Percentiles rank a stretch among this genome's conserved stretches.
Evolutionary conservation across 2,888 invertebrate species (phyloP).

Genomic region (Cataglyphis rosenhaueri): DNA sequence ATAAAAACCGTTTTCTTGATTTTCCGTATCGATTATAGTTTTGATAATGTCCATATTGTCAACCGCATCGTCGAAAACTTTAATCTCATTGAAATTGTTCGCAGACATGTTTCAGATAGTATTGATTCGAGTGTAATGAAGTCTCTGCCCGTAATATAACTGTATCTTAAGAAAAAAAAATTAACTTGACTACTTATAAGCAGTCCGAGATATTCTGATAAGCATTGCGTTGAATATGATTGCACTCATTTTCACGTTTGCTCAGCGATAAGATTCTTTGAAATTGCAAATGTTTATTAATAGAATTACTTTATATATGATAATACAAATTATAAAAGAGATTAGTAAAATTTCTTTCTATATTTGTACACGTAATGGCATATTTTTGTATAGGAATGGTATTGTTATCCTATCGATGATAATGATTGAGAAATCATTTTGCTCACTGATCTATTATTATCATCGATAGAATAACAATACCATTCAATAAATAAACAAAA

Average conservation of each 20-base stretch:
- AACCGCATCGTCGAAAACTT: constrained; percentile 74
- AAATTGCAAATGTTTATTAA: not conserved
- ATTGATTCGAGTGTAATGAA: not conserved
- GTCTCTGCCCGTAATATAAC: not conserved
- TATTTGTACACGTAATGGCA: no score
- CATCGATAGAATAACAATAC: not conserved
- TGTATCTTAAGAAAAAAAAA: not conserved
- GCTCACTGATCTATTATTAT: not conserved
- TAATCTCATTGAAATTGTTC: constrained; percentile 70
- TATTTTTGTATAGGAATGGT: no score
- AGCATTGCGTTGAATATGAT: constrained; percentile 37
- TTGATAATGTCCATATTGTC: constrained; percentile 75
- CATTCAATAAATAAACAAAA: not conserved
- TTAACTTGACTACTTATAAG: constrained; percentile 29
- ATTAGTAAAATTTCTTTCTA: no score
- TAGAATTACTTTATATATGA: not conserved
- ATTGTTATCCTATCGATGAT: no score
- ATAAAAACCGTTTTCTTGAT: constrained; percentile 80
- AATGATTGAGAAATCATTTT: no score
- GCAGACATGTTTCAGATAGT: constrained; percentile 41
- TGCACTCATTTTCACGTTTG: constrained; percentile 28
- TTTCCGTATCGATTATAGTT: constrained; percentile 71
- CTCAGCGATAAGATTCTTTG: constrained; percentile 59
- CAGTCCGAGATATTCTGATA: constrained; percentile 40
- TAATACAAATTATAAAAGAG: constrained; percentile 22